These are phyloP conservation scores for Dicaeum eximium DNA, from an alignment of 2,113 vertebrate genomes.

Conservation along the genomic window DNA sequence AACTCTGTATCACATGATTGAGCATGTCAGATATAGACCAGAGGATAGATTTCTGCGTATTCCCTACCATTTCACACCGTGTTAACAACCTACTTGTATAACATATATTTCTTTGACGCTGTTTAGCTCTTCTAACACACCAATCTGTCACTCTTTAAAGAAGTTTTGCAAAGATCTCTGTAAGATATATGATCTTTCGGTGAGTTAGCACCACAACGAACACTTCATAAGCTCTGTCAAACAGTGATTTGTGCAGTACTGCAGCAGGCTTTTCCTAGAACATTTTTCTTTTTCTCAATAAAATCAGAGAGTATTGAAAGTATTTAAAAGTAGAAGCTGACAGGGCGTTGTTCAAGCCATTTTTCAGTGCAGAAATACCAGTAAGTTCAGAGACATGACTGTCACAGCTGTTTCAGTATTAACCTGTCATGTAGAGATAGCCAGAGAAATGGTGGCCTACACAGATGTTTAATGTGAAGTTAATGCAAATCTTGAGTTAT, in stretches of 20 bases:
- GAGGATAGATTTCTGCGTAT: background rate
- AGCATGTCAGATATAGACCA: background rate
- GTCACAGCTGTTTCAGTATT: background rate
- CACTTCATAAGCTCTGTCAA: constrained; percentile 17
- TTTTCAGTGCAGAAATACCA: background rate
- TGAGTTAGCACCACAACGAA: background rate
- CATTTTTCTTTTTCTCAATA: constrained; percentile 3
- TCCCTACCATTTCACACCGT: background rate
- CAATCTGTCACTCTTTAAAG: constrained; percentile 27
- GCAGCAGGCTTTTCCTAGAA: background rate
- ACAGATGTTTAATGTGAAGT: background rate
- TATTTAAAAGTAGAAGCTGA: background rate
- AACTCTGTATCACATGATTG: background rate
- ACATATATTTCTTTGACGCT: constrained; percentile 18
- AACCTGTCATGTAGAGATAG: background rate
- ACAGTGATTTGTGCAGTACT: background rate
- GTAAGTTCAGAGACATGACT: background rate
- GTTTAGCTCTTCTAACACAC: constrained; percentile 15
- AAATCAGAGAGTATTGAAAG: background rate
- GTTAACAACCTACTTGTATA: background rate
- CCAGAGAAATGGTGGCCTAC: background rate
- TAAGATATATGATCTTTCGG: constrained; percentile 17
- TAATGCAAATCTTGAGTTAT: background rate
- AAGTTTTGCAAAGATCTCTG: background rate
- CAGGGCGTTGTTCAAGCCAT: background rate